These are phyloP conservation scores for Yponomeuta malinellus DNA, from an alignment of 2,888 invertebrate species.

Conservation along the genomic window DNA sequence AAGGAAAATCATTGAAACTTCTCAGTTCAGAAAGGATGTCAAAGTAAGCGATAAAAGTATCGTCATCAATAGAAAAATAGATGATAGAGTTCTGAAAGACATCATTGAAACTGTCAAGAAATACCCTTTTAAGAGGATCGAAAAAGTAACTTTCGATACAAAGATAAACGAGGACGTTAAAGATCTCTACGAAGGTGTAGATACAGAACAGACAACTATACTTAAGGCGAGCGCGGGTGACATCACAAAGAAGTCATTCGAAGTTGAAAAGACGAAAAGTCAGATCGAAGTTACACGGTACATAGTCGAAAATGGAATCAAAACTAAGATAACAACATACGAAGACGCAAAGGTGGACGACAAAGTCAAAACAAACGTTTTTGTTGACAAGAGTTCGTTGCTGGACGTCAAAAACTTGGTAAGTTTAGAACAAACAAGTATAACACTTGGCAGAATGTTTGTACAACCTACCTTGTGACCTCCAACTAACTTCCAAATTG, in stretches of 20 bases:
- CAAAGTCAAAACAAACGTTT: slow-evolving; percentile 67
- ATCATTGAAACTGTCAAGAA: slow-evolving; percentile 69
- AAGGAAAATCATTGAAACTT: slow-evolving; percentile 62
- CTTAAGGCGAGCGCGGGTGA: slow-evolving; percentile 53
- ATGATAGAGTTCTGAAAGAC: slow-evolving; percentile 62
- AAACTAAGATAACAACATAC: slow-evolving; percentile 65
- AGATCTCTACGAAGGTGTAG: slow-evolving; percentile 66
- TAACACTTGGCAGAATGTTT: not conserved
- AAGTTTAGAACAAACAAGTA: slow-evolving; percentile 30
- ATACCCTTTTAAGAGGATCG: slow-evolving; percentile 68
- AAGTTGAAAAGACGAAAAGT: slow-evolving; percentile 64
- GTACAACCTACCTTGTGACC: not conserved
- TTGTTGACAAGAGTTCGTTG: slow-evolving; percentile 65
- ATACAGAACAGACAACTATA: slow-evolving; percentile 58
- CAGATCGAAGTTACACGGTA: slow-evolving; percentile 71
- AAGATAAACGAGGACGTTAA: slow-evolving; percentile 77
- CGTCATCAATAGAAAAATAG: slow-evolving; percentile 65
- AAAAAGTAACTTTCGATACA: slow-evolving; percentile 71
- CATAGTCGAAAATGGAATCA: slow-evolving; percentile 66
- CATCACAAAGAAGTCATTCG: slow-evolving; percentile 61
- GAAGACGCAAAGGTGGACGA: slow-evolving; percentile 71
- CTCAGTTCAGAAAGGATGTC: slow-evolving; percentile 60
- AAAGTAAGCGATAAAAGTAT: slow-evolving; percentile 67
- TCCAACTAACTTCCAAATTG: not conserved
- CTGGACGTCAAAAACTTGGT: slow-evolving; percentile 73